phyloP scores from a whole-genome alignment of 2,797 vertebrate genomes.

The Mormyrus hasselquistii region DNA sequence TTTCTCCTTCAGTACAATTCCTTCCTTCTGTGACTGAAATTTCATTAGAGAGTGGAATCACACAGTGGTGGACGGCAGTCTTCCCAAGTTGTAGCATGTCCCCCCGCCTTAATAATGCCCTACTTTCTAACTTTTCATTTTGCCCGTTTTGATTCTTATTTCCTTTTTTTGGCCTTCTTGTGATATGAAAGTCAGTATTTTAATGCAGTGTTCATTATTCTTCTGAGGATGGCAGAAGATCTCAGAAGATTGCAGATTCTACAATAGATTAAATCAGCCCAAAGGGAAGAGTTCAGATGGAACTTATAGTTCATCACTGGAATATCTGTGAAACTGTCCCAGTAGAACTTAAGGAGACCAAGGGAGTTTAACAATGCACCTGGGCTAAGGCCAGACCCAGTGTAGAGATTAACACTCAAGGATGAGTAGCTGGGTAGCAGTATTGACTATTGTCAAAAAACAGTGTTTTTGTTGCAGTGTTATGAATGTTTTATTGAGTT shows the following conservation, averaged over 20 bases:
- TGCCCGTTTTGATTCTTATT: not conserved
- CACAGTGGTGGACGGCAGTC: not conserved
- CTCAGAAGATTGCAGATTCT: not conserved
- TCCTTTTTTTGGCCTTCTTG: not conserved
- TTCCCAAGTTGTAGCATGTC: not conserved
- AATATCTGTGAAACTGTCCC: not conserved
- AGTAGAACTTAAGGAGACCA: not conserved
- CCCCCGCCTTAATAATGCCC: not conserved
- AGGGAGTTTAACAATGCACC: not conserved
- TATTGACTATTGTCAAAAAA: not conserved
- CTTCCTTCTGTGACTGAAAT: slow-evolving; percentile 16
- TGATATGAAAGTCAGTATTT: not conserved
- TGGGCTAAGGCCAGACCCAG: not conserved
- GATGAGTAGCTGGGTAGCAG: not conserved
- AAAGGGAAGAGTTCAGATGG: not conserved
- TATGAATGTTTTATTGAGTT: not conserved
- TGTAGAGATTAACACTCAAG: not conserved
- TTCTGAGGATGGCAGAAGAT: not conserved
- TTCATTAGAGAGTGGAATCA: not conserved
- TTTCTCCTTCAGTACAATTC: slow-evolving; percentile 2
- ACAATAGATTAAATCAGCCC: not conserved
- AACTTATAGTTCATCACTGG: not conserved
- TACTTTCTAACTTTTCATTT: not conserved
- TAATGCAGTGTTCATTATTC: not conserved
- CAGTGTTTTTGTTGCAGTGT: not conserved